phyloP scores from a whole-genome alignment of 2,888 invertebrate genomes.

The Caenorhabditis uteleia region DNA sequence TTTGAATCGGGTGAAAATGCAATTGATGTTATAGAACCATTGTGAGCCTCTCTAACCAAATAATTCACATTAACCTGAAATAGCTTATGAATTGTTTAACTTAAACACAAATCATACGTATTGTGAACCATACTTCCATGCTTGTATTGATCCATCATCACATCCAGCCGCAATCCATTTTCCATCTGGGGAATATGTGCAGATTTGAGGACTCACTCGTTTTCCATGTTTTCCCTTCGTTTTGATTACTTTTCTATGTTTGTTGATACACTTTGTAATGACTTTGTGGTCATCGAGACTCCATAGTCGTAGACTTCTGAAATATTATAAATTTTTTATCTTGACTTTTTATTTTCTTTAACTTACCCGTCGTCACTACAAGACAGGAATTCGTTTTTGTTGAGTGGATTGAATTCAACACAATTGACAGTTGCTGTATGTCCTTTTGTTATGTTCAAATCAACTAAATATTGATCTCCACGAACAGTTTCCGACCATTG shows the following conservation, averaged over 20 bases:
- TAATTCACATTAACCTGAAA: constrained; percentile 80
- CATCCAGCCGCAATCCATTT: constrained; percentile 88
- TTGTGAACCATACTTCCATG: constrained; percentile 93
- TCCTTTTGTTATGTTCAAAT: constrained; percentile 90
- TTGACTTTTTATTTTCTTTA: not conserved
- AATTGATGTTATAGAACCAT: constrained; percentile 75
- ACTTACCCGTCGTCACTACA: constrained; percentile 84
- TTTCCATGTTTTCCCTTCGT: constrained; percentile 64
- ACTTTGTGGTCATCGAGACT: constrained; percentile 78
- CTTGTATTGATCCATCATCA: constrained; percentile 90
- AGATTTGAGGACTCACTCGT: constrained; percentile 60
- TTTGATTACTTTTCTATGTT: constrained; percentile 64
- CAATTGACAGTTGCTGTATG: constrained; percentile 89
- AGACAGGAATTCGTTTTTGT: constrained; percentile 89
- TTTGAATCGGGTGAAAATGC: constrained; percentile 82
- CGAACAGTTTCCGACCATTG: constrained; percentile 67
- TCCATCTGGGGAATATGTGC: constrained; percentile 64
- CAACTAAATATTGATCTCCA: constrained; percentile 90
- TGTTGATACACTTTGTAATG: constrained; percentile 66
- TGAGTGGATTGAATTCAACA: constrained; percentile 91
- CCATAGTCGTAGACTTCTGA: constrained; percentile 86
- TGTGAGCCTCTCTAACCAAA: constrained; percentile 77
- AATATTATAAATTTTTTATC: constrained; percentile 23
- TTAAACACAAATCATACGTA: constrained; percentile 74
- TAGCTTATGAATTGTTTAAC: not conserved